These are phyloP conservation scores for Diplosoma virens DNA, from an alignment of 23 tunicate genomes.

Conservation along the genomic window DNA sequence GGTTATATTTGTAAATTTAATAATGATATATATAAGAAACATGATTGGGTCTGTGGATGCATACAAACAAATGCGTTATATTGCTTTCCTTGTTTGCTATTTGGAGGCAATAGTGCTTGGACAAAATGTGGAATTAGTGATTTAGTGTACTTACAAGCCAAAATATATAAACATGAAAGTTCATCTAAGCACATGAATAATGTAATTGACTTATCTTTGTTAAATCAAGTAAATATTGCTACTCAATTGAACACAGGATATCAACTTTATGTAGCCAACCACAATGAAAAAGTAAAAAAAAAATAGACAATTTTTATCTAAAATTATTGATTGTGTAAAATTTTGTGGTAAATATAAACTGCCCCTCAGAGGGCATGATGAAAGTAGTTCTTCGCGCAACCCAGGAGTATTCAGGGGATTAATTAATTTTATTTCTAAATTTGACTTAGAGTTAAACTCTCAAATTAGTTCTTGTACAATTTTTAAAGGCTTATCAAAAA, in stretches of 20 bases:
- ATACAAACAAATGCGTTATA: constrained; percentile 1
- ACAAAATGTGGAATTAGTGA: not conserved
- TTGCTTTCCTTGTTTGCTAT: constrained; percentile 17
- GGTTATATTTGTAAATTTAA: not conserved
- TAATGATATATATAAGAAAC: not conserved
- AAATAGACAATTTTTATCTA: constrained; percentile 16
- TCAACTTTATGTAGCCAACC: not conserved
- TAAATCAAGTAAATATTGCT: not conserved
- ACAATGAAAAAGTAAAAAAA: not conserved
- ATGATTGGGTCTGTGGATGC: constrained; percentile 18
- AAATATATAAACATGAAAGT: not conserved
- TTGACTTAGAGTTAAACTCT: too few relatives aligned
- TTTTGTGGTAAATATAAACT: constrained; percentile 15
- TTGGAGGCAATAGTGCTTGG: not conserved
- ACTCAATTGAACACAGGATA: not conserved
- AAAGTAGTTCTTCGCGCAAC: not conserved
- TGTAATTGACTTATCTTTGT: not conserved
- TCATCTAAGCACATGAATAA: constrained; percentile 6
- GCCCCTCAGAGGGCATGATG: constrained; percentile 23
- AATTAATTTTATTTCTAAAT: not conserved
- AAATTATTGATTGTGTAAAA: constrained; percentile 1
- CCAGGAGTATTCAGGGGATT: not conserved
- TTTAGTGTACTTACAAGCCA: not conserved
- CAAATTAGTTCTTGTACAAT: not conserved
- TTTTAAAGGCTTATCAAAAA: not conserved